A percentile compares a stretch with the other conserved stretches of the same genome.
Evolutionary conservation across 2,888 invertebrate genomes (phyloP).

Genomic region (Noctua comes): DNA sequence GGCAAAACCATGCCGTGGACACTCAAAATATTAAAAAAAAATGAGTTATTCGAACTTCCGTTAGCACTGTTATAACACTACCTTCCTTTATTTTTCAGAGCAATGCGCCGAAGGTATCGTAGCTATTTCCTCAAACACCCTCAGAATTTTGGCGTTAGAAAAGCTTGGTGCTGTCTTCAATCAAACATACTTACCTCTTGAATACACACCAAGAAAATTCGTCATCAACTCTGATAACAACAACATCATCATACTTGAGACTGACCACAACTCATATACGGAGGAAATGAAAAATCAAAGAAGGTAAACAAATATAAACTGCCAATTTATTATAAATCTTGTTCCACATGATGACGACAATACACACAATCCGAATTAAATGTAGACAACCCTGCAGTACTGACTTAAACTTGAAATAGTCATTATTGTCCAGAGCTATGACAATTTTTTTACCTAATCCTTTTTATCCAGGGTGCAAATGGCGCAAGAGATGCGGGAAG

Average conservation of each 20-base stretch:
- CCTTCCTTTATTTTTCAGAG: conserved; percentile 88
- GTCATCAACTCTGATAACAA: conserved; percentile 97
- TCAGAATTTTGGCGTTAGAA: conserved; percentile 98
- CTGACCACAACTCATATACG: conserved; percentile 99
- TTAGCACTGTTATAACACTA: conserved; percentile 51
- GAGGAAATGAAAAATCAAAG: conserved; percentile 98
- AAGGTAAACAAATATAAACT: conserved; percentile 77
- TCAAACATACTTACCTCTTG: conserved; percentile 97
- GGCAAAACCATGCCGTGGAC: conserved; percentile 93
- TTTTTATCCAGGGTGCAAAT: conserved; percentile 94
- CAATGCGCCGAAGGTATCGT: conserved; percentile 99
- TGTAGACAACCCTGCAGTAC: conserved; percentile 88
- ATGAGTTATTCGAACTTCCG: neutral
- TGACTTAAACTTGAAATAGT: conserved; percentile 69
- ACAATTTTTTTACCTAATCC: conserved; percentile 7
- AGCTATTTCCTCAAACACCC: conserved; percentile 99
- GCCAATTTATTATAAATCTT: neutral
- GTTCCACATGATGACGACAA: conserved; percentile 81
- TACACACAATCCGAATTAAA: conserved; percentile 80
- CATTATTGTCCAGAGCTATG: neutral
- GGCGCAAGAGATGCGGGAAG: conserved; percentile 99
- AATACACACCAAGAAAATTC: conserved; percentile 98
- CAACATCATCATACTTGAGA: conserved; percentile 97
- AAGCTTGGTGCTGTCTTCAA: conserved; percentile 99
- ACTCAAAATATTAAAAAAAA: conserved; percentile 70